Base-by-base conservation (phyloP, 2,888 invertebrate species). In the Xanthostigma xanthostigma region DNA sequence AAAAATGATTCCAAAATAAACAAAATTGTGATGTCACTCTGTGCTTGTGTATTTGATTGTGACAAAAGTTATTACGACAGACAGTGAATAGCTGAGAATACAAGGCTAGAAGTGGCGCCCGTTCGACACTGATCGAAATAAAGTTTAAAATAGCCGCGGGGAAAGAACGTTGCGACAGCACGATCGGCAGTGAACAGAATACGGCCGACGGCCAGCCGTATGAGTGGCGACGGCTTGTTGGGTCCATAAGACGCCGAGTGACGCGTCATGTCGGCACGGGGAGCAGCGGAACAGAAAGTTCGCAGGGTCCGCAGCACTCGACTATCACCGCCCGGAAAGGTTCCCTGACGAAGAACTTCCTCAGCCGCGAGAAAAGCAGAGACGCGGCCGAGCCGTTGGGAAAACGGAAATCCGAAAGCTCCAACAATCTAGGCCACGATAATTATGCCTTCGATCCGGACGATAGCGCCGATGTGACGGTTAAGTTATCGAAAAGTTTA, bases 151-250 rank as follows among this genome's bases (percentile, higher is more conserved):
- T 45, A 41, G 64, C 65, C 52, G 64, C 64, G 47, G 27, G 6
- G 17, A 40, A 17, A 40, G 17, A 40, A 40, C 60, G 63, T 36
- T 64, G 65, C 60, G 58, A 60, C 58, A 57, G 61, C 54, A 64
- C 58, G 57, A 63, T 64, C 59, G 63, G 64, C 50, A 59, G 56
- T 45, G 60, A 60, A 50, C 50, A 55, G 40, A 50, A 52, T 36
- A 48, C 49, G 51, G 48, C 49, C 13, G 50, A 53, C 36, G 53
- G 53, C 50, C 57, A 56, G 44, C 61, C 60, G 42, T 63, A 65
- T 57, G 69, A 69, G 63, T 69, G 68, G 68, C 59, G 64, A 48
- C 63, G 61, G 55, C 62, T 69, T 55, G 68, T 69, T 49, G 69
- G 69, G 44, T 69, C 69, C 34, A 66, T 69, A 51, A 61, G 67